Conservation (phyloP, 2,888 invertebrate genomes). For the Candidula unifasciata region DNA sequence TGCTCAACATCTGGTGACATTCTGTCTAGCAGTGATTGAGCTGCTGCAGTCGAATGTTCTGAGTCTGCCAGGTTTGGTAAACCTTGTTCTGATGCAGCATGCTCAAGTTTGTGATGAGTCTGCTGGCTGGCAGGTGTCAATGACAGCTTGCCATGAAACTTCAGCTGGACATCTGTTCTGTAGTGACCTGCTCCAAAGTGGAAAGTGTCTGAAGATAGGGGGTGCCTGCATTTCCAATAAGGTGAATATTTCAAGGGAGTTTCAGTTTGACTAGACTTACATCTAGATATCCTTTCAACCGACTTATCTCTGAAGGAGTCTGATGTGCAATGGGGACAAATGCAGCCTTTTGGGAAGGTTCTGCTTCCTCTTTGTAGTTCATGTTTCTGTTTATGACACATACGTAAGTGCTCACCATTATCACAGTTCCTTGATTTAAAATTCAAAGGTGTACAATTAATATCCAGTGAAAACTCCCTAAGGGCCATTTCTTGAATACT, state of each 20-base stretch:
- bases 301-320: no score
- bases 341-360: neutral
- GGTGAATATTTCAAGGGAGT: neutral
- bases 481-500: constrained; percentile 47
- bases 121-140: neutral
- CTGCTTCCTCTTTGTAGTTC: no score
- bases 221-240: neutral
- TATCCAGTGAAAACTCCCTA: constrained; percentile 14
- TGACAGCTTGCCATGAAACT: constrained; percentile 4
- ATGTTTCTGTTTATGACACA: neutral
- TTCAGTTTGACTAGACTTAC: neutral
- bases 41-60: neutral
- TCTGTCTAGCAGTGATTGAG: neutral
- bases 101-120: no score
- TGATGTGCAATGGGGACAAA: neutral
- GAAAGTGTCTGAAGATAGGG: neutral
- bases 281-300: neutral
- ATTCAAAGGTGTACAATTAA: neutral
- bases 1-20: neutral
- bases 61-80: neutral
- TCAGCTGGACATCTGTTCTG: neutral
- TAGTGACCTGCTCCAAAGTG: neutral
- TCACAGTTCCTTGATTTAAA: neutral
- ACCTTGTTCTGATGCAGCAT: neutral
- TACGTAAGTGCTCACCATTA: neutral